Evolutionary conservation across 2,888 invertebrate genomes (phyloP), one percentile per base, ranked within the genome.

Genomic region (Petrolisthes cinctipes): DNA sequence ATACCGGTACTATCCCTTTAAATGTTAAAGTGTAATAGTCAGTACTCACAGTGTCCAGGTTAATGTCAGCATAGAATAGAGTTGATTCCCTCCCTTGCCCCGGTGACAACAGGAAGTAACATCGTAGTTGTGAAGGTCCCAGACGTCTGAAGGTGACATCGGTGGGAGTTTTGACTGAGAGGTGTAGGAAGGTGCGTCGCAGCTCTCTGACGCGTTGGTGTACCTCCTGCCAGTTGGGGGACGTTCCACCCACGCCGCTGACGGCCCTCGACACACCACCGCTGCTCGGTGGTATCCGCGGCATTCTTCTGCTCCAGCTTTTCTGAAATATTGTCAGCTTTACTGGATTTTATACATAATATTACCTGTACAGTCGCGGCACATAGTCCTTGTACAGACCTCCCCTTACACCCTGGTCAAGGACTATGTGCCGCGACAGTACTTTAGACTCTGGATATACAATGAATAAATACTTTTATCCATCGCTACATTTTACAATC

Each of bases 81-180:
- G 97, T 98, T 4, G 97, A 97, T 93, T 98, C 98, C 95, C 97
- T 96, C 20, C 96, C 96, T 92, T 96, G 97, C 83, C 96, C 96
- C 0, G 97, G 97, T 51, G 96, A 96, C 17, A 90, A 56, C 20
- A 90, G 88, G 78, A 90, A 90, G 78, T 90, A 90, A 75, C 89
- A 89, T 81, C 90, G 86, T 54, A 90, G 79, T 20, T 79, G 75
- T 20, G 87, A 80, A 11, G 86, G 83, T 5, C 89, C 85, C 68
- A 97, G 94, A 54, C 95, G 95, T 88, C 97, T 94, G 93, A 97
- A 97, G 61, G 96, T 95, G 91, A 97, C 95, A 81, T 96, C 96
- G 91, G 95, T 95, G 0, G 97, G 97, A 37, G 97, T 95, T 94
- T 96, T 96, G 0, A 96, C 95, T 0, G 96, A 96, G 68, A 97